These are phyloP conservation scores for Epizoanthus scotinus DNA, from an alignment of 92 coral and sea anemone genomes.

Conservation along the genomic window DNA sequence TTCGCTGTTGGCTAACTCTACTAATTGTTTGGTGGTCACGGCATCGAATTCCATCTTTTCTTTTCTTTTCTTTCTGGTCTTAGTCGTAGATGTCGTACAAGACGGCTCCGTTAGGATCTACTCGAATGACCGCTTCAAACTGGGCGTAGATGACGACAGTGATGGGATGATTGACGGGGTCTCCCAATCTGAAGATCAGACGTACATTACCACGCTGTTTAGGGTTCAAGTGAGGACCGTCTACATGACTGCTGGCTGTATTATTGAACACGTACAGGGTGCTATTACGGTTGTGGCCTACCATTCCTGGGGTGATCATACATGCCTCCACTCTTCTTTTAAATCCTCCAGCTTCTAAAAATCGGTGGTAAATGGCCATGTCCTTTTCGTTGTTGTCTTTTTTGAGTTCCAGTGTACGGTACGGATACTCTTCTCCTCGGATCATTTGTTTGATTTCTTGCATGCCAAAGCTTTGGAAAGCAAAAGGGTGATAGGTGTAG, in stretches of 20 bases:
- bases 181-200: not conserved
- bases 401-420: not conserved
- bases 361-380: no score
- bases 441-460: conserved; percentile 6
- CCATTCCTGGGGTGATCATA: conserved; percentile 18
- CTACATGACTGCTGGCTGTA: conserved; percentile 6
- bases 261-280: not conserved
- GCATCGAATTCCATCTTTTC: conserved; percentile 23
- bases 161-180: not conserved
- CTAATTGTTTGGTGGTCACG: not conserved
- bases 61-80: no score
- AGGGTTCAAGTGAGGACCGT: conserved; percentile 10
- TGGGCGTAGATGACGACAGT: conserved; percentile 1
- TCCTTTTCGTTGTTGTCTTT: not conserved
- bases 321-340: not conserved
- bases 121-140: not conserved
- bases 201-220: conserved; percentile 9
- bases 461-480: conserved; percentile 6
- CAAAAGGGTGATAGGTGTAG: not conserved
- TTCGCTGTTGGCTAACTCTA: no score
- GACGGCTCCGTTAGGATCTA: conserved; percentile 11
- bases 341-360: no score
- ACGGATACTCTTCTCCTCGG: conserved; percentile 6
- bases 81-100: not conserved
- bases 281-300: not conserved